Evolutionary conservation across 2,797 vertebrate species (phyloP).

Genomic region (Catamblyrhynchus diadema): DNA sequence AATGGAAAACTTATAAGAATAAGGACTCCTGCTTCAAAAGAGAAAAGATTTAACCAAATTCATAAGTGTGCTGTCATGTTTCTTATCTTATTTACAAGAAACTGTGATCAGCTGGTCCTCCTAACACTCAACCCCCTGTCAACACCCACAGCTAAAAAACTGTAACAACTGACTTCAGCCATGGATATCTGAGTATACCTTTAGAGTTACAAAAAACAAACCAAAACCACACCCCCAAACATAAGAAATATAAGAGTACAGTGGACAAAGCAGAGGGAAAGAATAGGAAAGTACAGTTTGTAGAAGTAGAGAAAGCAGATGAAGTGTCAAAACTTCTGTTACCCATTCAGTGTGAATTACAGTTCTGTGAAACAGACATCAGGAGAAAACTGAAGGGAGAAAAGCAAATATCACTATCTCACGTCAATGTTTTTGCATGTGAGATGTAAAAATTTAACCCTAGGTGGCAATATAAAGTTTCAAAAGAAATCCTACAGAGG

Average conservation of each 20-base stretch:
- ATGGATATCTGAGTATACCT: not conserved
- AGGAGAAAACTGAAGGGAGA: not conserved
- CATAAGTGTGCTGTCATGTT: not conserved
- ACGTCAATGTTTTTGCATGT: not conserved
- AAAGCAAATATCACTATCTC: not conserved
- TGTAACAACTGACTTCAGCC: not conserved
- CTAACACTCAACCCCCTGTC: not conserved
- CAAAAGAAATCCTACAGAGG: not conserved
- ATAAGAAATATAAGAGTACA: not conserved
- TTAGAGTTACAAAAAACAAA: not conserved
- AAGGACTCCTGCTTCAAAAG: not conserved
- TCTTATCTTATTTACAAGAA: not conserved
- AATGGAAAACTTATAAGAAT: not conserved
- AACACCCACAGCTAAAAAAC: not conserved
- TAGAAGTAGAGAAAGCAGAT: not conserved
- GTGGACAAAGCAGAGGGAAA: not conserved
- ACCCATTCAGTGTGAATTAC: not conserved
- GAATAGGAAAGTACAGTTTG: not conserved
- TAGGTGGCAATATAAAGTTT: not conserved
- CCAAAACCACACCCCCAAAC: not conserved
- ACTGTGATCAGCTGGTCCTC: not conserved
- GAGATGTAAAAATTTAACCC: not conserved
- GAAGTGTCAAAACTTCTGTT: not conserved
- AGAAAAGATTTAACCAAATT: not conserved
- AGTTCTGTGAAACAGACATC: not conserved